phyloP scores from a whole-genome alignment of 2,888 invertebrate species.

The Eugnorisma glareosa region DNA sequence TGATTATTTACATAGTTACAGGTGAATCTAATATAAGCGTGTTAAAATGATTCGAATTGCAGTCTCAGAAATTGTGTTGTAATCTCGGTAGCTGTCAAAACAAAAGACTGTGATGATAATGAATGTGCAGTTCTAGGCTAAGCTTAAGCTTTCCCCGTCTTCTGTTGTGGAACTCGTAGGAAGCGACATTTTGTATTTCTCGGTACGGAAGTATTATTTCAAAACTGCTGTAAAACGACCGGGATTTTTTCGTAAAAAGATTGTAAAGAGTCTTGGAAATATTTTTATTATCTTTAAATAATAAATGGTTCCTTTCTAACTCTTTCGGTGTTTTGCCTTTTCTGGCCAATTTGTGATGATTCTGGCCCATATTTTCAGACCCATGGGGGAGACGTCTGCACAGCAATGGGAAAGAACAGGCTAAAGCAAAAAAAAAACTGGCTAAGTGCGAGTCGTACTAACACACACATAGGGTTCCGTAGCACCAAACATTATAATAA shows the following conservation, averaged over 20 bases:
- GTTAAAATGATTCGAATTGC: neutral
- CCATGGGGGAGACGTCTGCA: too few relatives aligned
- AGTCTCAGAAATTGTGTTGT: neutral
- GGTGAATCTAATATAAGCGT: too few relatives aligned
- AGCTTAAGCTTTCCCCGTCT: constrained; percentile 28
- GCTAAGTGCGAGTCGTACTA: too few relatives aligned
- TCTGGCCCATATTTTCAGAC: too few relatives aligned
- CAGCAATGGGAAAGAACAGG: too few relatives aligned
- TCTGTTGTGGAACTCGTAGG: neutral
- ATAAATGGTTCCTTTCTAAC: too few relatives aligned
- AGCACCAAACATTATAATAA: too few relatives aligned
- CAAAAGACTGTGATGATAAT: constrained; percentile 13
- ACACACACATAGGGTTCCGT: too few relatives aligned
- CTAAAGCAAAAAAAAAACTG: too few relatives aligned
- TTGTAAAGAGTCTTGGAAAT: neutral
- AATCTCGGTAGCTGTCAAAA: constrained; percentile 1
- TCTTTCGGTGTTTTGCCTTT: too few relatives aligned
- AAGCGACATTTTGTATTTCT: constrained; percentile 27
- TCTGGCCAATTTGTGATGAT: too few relatives aligned
- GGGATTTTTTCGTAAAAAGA: neutral
- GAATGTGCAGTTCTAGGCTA: constrained; percentile 17
- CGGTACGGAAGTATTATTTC: constrained; percentile 25
- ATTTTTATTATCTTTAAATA: neutral
- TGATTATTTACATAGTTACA: too few relatives aligned
- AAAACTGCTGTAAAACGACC: neutral